Conservation (phyloP, 2,113 vertebrate species). For the Trematomus loennbergii region DNA sequence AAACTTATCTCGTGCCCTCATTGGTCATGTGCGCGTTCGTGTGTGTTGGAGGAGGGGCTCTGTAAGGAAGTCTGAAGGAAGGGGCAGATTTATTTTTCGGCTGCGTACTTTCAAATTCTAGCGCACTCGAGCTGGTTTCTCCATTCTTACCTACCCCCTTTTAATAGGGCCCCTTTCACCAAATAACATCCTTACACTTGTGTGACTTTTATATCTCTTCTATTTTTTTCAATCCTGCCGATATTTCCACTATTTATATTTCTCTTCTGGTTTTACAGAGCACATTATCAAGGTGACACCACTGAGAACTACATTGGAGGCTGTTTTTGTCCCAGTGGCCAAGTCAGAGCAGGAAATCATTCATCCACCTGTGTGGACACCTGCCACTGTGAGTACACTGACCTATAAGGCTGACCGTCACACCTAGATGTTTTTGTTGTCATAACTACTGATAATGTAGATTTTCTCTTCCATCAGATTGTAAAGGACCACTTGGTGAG, state of each 20-base stretch:
- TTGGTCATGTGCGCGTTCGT: too few species aligned
- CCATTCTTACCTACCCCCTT: too few species aligned
- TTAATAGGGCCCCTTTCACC: too few species aligned
- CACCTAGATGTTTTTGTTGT: background rate
- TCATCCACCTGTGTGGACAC: constrained; percentile 66
- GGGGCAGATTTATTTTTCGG: too few species aligned
- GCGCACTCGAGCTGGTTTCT: too few species aligned
- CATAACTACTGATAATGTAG: background rate
- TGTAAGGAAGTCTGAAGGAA: too few species aligned
- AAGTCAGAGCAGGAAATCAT: constrained; percentile 60
- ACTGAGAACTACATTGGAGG: constrained; percentile 33
- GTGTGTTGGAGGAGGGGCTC: too few species aligned
- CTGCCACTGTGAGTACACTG: constrained; percentile 73
- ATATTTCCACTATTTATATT: background rate
- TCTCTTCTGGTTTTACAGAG: constrained; percentile 38
- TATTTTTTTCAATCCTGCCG: too few species aligned
- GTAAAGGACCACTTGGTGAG: constrained; percentile 77
- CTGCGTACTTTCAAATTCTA: too few species aligned
- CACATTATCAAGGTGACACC: background rate
- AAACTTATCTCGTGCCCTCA: too few species aligned
- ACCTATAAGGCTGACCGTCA: background rate
- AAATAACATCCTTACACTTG: background rate
- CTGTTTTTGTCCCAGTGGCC: constrained; percentile 75
- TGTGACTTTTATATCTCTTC: background rate
- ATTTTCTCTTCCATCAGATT: constrained; percentile 59